Percentiles rank a stretch among this genome's conserved stretches.
These are phyloP conservation scores for Incurvaria masculella DNA, from an alignment of 2,888 invertebrate genomes.

Conservation along the genomic window DNA sequence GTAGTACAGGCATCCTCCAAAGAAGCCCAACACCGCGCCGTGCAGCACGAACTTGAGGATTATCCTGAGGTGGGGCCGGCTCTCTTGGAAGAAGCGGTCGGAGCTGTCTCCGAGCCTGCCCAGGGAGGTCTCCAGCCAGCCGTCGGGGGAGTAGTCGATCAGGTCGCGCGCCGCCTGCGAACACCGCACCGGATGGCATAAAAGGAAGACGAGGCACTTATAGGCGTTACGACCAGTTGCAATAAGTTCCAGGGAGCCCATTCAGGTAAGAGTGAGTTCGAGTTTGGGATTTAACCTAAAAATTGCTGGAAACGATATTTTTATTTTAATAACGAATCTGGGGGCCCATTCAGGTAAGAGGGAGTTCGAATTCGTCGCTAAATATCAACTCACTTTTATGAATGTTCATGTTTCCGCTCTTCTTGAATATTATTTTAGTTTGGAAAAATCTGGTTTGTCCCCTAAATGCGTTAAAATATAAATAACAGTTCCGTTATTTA, in stretches of 20 bases:
- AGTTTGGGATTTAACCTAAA: not conserved
- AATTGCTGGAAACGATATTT: no score
- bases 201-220: not conserved
- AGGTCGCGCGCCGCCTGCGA: constrained; percentile 28
- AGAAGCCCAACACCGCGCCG: constrained; percentile 34
- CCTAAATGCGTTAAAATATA: no score
- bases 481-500: no score
- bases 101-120: constrained; percentile 27
- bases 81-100: constrained; percentile 31
- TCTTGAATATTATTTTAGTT: no score
- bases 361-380: no score
- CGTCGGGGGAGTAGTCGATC: constrained; percentile 34
- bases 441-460: no score
- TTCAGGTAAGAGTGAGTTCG: no score
- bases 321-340: no score
- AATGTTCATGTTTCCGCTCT: no score
- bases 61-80: constrained; percentile 25
- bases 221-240: not conserved
- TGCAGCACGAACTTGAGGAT: constrained; percentile 29
- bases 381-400: no score
- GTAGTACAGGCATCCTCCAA: constrained; percentile 37
- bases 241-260: no score
- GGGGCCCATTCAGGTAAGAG: no score
- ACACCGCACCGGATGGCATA: not conserved
- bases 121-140: constrained; percentile 35